phyloP scores from a whole-genome alignment of 2,113 vertebrate species.

The Laticauda laticaudata region DNA sequence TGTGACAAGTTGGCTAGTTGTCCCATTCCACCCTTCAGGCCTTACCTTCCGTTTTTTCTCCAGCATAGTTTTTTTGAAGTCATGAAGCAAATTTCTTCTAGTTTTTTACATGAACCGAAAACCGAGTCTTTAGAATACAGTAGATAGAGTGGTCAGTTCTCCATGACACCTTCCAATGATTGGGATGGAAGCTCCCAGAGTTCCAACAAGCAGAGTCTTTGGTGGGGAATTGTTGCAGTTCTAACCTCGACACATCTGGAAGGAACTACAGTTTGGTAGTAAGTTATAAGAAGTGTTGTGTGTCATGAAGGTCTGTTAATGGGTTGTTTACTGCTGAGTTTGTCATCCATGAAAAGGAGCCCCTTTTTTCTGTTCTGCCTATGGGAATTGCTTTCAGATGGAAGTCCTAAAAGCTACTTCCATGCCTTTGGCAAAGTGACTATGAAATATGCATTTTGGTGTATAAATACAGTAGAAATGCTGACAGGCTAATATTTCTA shows the following conservation, averaged over 20 bases:
- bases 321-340: neutral
- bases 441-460: conserved; percentile 56
- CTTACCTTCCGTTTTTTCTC: neutral
- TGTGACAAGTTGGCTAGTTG: neutral
- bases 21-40: neutral
- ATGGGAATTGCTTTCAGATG: conserved; percentile 53
- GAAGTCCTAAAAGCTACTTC: conserved; percentile 47
- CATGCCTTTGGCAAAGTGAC: conserved; percentile 61
- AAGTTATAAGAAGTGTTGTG: too few relatives aligned
- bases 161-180: neutral
- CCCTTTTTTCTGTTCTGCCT: neutral
- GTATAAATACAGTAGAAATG: conserved; percentile 62
- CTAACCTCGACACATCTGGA: neutral
- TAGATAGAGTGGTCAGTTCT: neutral
- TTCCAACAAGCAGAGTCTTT: neutral
- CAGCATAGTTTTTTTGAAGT: neutral
- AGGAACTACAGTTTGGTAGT: too few relatives aligned
- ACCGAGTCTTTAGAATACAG: neutral
- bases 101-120: neutral
- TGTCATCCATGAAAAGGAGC: neutral
- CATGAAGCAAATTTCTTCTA: neutral
- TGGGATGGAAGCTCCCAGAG: neutral
- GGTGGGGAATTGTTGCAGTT: neutral
- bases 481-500: conserved; percentile 59
- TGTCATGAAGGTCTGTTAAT: neutral